phyloP scores from a whole-genome alignment of 1,140 invertebrate genomes.

The Nasonia longicornis region DNA sequence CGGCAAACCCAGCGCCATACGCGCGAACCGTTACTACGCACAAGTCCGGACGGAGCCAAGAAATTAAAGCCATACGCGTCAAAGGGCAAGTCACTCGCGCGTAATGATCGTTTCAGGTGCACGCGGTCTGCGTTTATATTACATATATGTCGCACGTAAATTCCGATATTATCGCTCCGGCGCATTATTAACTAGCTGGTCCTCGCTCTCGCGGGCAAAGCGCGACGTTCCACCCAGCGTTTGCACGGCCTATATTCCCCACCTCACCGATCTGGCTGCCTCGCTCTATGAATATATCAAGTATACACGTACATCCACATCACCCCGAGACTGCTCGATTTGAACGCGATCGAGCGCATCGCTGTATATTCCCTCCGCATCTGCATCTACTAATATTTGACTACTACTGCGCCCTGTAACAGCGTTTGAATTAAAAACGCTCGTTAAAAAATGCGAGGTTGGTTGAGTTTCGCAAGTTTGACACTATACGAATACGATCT shows the following conservation, averaged over 20 bases:
- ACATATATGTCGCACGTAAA: conserved; percentile 42
- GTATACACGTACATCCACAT: conserved; percentile 22
- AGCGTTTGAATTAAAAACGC: no score
- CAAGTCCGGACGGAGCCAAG: background rate
- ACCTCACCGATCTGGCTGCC: background rate
- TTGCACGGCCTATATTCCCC: background rate
- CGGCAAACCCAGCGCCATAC: background rate
- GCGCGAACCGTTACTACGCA: no score
- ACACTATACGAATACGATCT: no score
- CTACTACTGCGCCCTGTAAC: background rate
- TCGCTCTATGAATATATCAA: conserved; percentile 17
- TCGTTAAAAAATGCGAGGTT: no score
- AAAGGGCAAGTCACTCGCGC: background rate
- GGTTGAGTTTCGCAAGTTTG: no score
- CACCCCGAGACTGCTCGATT: conserved; percentile 17
- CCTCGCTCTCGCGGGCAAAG: background rate
- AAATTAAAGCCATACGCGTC: conserved; percentile 3
- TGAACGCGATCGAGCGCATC: background rate
- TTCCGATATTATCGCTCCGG: conserved; percentile 50
- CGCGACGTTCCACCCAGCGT: conserved; percentile 14
- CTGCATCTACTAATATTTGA: conserved; percentile 7
- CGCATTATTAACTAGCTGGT: conserved; percentile 54
- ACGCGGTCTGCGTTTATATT: no score
- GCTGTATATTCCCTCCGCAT: background rate
- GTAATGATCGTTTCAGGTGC: conserved; percentile 22